Percentiles rank a stretch among this genome's conserved stretches.
Evolutionary conservation across 30 jellyfish, hydroid and myxozoan species (phyloP).

Genomic region (Rhopilema esculentum): DNA sequence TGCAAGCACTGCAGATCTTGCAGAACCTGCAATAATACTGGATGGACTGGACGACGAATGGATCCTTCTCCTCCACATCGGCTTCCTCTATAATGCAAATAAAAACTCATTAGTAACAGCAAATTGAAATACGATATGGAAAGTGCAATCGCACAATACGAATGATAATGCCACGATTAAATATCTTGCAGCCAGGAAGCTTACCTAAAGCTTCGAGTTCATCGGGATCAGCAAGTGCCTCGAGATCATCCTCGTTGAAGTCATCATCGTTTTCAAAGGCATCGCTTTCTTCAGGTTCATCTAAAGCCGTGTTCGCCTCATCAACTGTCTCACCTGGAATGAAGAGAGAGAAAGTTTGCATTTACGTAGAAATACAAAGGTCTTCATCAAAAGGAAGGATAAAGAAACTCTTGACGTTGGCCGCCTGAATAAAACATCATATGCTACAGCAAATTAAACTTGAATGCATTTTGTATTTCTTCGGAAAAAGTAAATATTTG

Average conservation of each 20-base stretch:
- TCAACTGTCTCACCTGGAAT: no score
- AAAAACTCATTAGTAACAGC: background rate
- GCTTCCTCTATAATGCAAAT: conserved; percentile 19
- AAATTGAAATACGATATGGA: background rate
- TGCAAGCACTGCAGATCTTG: conserved; percentile 25
- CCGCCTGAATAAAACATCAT: no score
- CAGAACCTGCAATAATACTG: conserved; percentile 40
- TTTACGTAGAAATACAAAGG: no score
- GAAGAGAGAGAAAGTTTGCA: no score
- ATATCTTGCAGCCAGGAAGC: no score
- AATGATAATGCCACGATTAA: no score
- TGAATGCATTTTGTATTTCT: no score
- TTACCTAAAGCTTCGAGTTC: conserved; percentile 6
- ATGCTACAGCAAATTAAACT: no score
- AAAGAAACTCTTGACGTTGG: no score
- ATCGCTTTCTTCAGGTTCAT: background rate
- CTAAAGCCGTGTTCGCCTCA: no score
- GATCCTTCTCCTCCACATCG: conserved; percentile 27
- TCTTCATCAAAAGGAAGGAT: no score
- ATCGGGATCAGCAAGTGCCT: conserved; percentile 14
- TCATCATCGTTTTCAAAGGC: background rate
- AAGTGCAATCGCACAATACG: background rate
- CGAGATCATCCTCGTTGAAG: background rate
- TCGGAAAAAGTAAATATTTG: no score
- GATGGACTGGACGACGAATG: conserved; percentile 11